phyloP scores from a whole-genome alignment of 2,113 vertebrate genomes.

The Vulpes ferrilata region DNA sequence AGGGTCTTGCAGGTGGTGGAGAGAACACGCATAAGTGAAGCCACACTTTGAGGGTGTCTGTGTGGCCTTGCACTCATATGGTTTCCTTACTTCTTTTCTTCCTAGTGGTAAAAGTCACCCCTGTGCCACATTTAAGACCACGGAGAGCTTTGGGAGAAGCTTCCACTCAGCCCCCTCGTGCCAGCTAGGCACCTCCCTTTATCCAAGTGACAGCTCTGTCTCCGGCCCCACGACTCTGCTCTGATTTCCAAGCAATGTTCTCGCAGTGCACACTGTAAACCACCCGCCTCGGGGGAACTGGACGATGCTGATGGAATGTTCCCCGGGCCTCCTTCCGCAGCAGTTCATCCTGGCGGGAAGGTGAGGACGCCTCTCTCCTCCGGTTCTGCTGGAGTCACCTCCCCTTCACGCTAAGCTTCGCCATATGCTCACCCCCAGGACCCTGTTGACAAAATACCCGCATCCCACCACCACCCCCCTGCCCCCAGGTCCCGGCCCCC shows the following conservation, averaged over 20 bases:
- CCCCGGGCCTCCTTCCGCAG: neutral
- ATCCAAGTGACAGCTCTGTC: neutral
- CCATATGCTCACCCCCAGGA: neutral
- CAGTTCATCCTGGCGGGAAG: neutral
- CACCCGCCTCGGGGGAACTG: neutral
- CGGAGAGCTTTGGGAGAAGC: neutral
- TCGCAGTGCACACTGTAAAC: fast-evolving
- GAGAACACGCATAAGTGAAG: neutral
- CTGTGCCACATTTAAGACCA: neutral
- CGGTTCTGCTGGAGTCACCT: neutral
- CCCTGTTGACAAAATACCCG: neutral
- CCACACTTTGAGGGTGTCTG: neutral
- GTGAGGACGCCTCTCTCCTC: neutral
- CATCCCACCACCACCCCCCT: no score
- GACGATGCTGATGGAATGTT: fast-evolving
- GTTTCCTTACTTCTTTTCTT: neutral
- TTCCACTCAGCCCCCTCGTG: neutral
- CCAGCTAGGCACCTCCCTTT: neutral
- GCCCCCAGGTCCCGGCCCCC: neutral
- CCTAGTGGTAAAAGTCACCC: neutral
- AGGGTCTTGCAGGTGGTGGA: neutral
- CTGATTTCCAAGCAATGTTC: neutral
- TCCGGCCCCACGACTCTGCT: neutral
- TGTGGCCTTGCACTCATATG: neutral
- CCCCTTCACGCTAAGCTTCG: neutral